phyloP scores from a whole-genome alignment of 2,113 vertebrate genomes.

The Scopus umbretta region DNA sequence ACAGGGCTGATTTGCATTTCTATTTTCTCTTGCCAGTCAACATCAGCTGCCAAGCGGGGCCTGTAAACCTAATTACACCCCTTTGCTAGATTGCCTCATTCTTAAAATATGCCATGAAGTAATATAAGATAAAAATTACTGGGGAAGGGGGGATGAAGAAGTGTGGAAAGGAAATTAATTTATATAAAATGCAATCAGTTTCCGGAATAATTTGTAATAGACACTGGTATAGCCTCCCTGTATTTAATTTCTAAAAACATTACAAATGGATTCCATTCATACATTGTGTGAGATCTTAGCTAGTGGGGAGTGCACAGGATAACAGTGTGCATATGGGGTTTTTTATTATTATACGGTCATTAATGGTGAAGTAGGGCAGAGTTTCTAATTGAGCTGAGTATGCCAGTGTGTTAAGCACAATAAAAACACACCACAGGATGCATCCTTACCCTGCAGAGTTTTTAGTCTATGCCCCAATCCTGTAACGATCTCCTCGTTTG shows the following conservation, averaged over 20 bases:
- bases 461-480: background rate
- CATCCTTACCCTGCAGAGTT: background rate
- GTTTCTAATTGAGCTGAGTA: background rate
- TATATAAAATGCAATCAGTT: conserved; percentile 28
- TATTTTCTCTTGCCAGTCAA: conserved; percentile 52
- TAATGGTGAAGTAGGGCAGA: background rate
- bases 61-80: conserved; percentile 46
- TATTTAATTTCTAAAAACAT: background rate
- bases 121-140: conserved; percentile 10
- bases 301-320: background rate
- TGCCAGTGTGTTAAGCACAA: background rate
- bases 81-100: conserved; percentile 37
- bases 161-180: conserved; percentile 38
- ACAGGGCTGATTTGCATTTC: conserved; percentile 45
- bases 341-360: background rate
- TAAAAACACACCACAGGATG: background rate
- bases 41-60: conserved; percentile 4
- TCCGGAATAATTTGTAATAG: background rate
- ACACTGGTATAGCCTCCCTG: background rate
- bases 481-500: background rate
- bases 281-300: background rate
- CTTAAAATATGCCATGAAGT: conserved; percentile 30
- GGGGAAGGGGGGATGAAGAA: background rate
- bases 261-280: background rate
- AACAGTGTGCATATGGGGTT: background rate